A percentile compares a stretch with the other conserved stretches of the same genome.
Conservation (phyloP, 2,113 vertebrate species). For the Pluvianellus socialis region DNA sequence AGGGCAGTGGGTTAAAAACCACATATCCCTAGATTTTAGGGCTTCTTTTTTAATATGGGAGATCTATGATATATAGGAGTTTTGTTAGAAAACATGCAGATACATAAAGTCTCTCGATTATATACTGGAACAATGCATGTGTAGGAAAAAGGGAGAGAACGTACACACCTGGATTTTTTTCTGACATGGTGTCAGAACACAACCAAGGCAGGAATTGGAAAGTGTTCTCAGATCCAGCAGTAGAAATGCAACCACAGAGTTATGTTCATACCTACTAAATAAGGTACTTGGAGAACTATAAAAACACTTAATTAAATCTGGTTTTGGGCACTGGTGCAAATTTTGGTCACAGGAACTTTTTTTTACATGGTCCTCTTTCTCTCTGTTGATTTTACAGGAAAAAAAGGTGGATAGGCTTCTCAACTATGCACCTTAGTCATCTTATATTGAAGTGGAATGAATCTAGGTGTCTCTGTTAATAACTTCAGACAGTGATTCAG, state of each 20-base stretch:
- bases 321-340: neutral
- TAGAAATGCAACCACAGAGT: neutral
- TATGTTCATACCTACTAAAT: neutral
- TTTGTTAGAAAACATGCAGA: neutral
- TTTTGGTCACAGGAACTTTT: neutral
- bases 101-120: neutral
- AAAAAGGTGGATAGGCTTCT: neutral
- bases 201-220: neutral
- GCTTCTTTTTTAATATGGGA: neutral
- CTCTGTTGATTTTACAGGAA: neutral
- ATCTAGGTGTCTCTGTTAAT: neutral
- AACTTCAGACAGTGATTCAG: neutral
- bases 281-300: neutral
- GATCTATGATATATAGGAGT: neutral
- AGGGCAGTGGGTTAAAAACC: neutral
- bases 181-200: neutral
- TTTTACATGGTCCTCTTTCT: neutral
- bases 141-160: neutral
- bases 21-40: neutral
- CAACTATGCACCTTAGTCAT: neutral
- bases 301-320: neutral
- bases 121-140: neutral
- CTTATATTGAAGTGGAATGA: neutral
- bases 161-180: neutral
- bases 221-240: neutral